Base-by-base conservation (phyloP, 23 tunicate genomes). In the Styela plicata region DNA sequence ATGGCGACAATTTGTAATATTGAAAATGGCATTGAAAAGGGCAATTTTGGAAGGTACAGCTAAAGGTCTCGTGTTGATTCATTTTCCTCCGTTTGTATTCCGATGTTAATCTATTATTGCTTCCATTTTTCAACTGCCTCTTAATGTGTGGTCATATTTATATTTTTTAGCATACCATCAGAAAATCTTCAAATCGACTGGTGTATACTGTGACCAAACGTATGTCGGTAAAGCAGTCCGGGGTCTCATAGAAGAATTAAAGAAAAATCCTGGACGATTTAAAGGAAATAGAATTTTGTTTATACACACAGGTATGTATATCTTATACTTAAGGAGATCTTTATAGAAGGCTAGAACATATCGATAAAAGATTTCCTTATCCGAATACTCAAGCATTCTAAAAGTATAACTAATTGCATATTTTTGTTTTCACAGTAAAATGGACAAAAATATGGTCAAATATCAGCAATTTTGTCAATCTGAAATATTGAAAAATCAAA, bases 141-240 rank as follows among this genome's bases (percentile, higher is more conserved):
- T 44, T 13, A 44, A 44, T 44, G 57, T 44, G 10, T n/a, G n/a
- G n/a, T n/a, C n/a, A n/a, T n/a, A n/a, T n/a, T n/a, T n/a, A n/a
- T 44, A 7, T 44, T 13, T 44, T 44, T 44, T 36, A 84, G 91
- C 76, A 34, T 67, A 83, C 57, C 64, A 77, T 24, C 69, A 65
- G 36, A 24, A 84, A 79, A 66, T 87, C 2, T 73, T 89, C 29
- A 26, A 31, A 18, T 2, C 53, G 34, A 88, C 98, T 82, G 98
- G 98, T 7, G 77, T 94, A 63, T 57, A 86, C 3, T 86, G 86
- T 57, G 98, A 94, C 36, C 87, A 86, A 3, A 89, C 88, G 2
- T 94, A 94, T 70, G 85, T 93, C 52, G 93, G 98, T 23, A 94
- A 94, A 82, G 98, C 85, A 61, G 63, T 88, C 27, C 80, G 80